Percentiles rank a stretch among this genome's conserved stretches.
Evolutionary conservation across 2,888 invertebrate species (phyloP).

Genomic region (Eupithecia subumbrata): DNA sequence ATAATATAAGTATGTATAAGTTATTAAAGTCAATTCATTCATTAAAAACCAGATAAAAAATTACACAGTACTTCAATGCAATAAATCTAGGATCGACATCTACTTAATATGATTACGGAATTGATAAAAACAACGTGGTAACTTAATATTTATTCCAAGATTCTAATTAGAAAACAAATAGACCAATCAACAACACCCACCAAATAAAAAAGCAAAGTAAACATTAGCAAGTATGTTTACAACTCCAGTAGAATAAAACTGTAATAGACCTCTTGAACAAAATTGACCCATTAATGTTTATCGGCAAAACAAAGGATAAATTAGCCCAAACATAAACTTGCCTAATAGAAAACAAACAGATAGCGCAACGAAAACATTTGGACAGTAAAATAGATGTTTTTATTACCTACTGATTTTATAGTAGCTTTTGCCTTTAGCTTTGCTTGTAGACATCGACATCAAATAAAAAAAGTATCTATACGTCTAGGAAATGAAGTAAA

Average conservation of each 20-base stretch:
- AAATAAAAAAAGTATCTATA: background rate
- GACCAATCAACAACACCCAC: background rate
- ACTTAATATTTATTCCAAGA: background rate
- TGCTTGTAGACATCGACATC: background rate
- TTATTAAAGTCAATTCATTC: no score
- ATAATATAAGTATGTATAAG: no score
- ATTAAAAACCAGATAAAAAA: no score
- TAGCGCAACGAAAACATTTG: conserved; percentile 5
- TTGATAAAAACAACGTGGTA: background rate
- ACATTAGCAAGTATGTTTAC: conserved; percentile 3
- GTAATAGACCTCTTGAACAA: conserved; percentile 17
- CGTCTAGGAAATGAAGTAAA: background rate
- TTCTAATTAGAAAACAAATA: background rate
- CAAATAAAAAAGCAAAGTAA: conserved; percentile 14
- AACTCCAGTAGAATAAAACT: conserved; percentile 5
- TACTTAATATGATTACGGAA: no score
- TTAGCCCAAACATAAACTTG: conserved; percentile 15
- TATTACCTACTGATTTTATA: conserved; percentile 11
- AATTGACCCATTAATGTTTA: conserved; percentile 29
- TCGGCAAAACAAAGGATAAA: conserved; percentile 27
- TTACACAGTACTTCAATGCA: no score
- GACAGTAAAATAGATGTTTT: conserved; percentile 4
- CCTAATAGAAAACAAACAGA: conserved; percentile 20
- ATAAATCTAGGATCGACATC: no score
- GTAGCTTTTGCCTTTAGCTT: background rate